Conservation (phyloP, 2,888 invertebrate genomes). For the Rhagophthalmus giganteus region DNA sequence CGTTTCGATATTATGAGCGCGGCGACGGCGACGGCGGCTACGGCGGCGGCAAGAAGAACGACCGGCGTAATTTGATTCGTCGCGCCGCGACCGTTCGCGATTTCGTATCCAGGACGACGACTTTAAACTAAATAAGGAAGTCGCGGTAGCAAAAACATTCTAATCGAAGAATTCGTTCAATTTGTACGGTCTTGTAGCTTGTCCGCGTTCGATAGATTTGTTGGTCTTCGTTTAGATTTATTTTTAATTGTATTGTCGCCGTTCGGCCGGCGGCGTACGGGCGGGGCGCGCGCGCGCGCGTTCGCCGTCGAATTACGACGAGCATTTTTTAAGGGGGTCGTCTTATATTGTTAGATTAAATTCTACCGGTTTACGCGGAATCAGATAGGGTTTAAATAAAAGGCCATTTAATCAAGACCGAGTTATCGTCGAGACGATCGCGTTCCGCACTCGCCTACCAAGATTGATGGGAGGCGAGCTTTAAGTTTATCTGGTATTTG, state of each 20-base stretch:
- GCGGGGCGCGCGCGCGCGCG: not conserved
- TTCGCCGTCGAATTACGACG: slow-evolving; percentile 5
- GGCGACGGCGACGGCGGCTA: too few relatives aligned
- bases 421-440: slow-evolving; percentile 35
- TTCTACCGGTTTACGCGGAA: slow-evolving; percentile 26
- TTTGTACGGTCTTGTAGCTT: slow-evolving; percentile 17
- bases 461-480: slow-evolving; percentile 40
- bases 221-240: slow-evolving; percentile 12
- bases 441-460: slow-evolving; percentile 42
- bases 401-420: slow-evolving; percentile 34
- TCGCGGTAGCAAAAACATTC: slow-evolving; percentile 1
- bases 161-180: slow-evolving; percentile 18
- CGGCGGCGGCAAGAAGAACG: too few relatives aligned
- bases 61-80: too few relatives aligned
- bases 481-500: slow-evolving; percentile 38
- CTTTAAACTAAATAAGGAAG: not conserved
- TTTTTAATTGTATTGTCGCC: slow-evolving; percentile 18
- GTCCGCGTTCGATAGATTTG: slow-evolving; percentile 15
- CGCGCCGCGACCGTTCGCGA: not conserved
- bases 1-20: too few relatives aligned
- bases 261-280: not conserved
- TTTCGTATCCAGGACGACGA: not conserved
- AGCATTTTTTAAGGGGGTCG: slow-evolving; percentile 9
- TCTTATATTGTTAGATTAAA: slow-evolving; percentile 26
- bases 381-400: slow-evolving; percentile 39